A percentile compares a stretch with the other conserved stretches of the same genome.
phyloP scores from a whole-genome alignment of 1,140 invertebrate species.

The Ceratosolen solmsi region DNA sequence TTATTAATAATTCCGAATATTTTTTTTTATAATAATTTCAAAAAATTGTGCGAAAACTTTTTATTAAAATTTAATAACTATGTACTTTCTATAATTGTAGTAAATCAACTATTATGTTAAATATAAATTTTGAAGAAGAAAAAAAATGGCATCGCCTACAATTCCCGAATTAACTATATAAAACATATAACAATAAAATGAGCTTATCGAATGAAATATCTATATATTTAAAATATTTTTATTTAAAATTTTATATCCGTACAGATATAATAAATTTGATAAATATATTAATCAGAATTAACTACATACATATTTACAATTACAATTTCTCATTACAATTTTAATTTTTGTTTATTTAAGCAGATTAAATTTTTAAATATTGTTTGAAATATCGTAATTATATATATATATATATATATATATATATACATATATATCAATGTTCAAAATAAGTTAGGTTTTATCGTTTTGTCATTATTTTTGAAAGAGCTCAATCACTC shows the following conservation, averaged over 20 bases:
- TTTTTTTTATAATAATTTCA: no score
- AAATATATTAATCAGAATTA: conserved; percentile 3
- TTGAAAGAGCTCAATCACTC: no score
- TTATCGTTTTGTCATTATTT: no score
- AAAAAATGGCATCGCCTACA: no score
- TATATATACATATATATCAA: no score
- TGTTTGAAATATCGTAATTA: not conserved
- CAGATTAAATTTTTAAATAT: not conserved
- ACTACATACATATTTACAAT: not conserved
- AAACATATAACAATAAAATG: not conserved
- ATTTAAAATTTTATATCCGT: not conserved
- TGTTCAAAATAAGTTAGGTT: no score
- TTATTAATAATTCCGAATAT: no score
- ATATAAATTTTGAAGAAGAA: no score
- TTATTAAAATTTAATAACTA: no score
- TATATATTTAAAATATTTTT: not conserved
- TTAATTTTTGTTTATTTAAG: not conserved
- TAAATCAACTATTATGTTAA: no score
- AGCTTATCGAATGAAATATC: not conserved
- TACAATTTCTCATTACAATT: not conserved
- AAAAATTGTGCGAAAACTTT: no score
- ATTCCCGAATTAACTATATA: not conserved
- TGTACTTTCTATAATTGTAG: no score
- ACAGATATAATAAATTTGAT: not conserved
- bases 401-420: not conserved